phyloP scores from a whole-genome alignment of 2,888 invertebrate genomes.

The Chymomyza fuscimana region DNA sequence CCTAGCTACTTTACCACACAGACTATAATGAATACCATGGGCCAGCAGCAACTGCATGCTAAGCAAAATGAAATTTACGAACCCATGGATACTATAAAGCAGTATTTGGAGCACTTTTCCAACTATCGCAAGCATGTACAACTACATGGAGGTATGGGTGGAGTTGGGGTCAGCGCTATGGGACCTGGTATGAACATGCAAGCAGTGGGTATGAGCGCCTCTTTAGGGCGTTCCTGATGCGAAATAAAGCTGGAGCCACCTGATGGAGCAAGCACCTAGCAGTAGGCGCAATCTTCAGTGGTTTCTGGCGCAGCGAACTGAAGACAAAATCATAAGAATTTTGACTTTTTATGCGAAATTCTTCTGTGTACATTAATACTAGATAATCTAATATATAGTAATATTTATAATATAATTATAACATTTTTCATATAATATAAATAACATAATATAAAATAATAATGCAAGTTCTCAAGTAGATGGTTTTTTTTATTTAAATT shows the following conservation, averaged over 20 bases:
- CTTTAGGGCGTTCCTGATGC: conserved; percentile 56
- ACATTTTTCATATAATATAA: too few relatives aligned
- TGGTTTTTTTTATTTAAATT: too few relatives aligned
- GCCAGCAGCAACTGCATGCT: conserved; percentile 74
- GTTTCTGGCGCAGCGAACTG: not conserved
- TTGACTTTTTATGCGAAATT: too few relatives aligned
- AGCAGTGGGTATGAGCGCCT: conserved; percentile 17
- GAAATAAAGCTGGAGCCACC: conserved; percentile 64
- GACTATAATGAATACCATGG: conserved; percentile 75
- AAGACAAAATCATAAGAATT: not conserved
- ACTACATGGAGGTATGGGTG: conserved; percentile 46
- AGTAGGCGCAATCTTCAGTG: not conserved
- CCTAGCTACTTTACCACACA: conserved; percentile 82
- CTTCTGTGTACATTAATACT: too few relatives aligned
- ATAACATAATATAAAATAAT: too few relatives aligned
- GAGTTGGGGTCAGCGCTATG: conserved; percentile 8
- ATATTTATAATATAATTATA: too few relatives aligned
- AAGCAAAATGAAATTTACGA: conserved; percentile 83
- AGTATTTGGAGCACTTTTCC: conserved; percentile 96
- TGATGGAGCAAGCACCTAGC: conserved; percentile 23
- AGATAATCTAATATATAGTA: too few relatives aligned
- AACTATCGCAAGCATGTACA: conserved; percentile 87
- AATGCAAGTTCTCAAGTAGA: too few relatives aligned
- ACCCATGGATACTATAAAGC: conserved; percentile 95
- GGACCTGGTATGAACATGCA: conserved; percentile 20